phyloP scores from a whole-genome alignment of 2,113 vertebrate genomes.

The Eretmochelys imbricata region DNA sequence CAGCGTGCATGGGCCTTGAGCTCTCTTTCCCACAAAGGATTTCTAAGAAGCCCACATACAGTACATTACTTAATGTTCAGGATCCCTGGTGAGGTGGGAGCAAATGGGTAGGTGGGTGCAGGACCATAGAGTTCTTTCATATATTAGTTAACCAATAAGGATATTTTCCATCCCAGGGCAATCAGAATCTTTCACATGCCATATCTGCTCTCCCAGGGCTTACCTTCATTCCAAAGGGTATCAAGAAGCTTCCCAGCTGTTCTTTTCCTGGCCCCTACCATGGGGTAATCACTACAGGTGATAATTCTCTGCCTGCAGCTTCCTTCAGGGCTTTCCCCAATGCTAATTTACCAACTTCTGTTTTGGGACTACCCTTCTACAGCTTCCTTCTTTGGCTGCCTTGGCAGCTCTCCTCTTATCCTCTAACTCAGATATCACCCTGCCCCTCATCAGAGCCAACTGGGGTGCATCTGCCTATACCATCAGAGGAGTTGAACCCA shows the following conservation, averaged over 20 bases:
- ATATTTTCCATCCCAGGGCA: not conserved
- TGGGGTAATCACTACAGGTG: not conserved
- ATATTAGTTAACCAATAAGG: not conserved
- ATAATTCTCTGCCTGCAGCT: not conserved
- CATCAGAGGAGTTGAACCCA: not conserved
- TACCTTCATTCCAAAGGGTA: not conserved
- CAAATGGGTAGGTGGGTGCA: not conserved
- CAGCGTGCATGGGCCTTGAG: not conserved
- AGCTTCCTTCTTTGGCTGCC: not conserved
- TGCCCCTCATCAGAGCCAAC: not conserved
- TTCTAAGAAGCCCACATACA: not conserved
- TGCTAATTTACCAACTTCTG: not conserved
- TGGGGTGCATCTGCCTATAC: not conserved
- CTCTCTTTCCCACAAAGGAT: not conserved
- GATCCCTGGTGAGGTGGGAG: not conserved
- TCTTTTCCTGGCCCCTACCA: not conserved
- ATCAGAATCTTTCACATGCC: not conserved
- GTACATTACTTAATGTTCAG: not conserved
- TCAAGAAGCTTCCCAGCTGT: not conserved
- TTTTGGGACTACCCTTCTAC: not conserved
- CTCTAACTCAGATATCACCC: not conserved
- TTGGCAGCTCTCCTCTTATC: too few relatives aligned
- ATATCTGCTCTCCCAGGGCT: not conserved
- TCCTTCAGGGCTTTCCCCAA: not conserved
- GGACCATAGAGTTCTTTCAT: not conserved